Percentiles rank a stretch among this genome's conserved stretches.
These are phyloP conservation scores for Paguma larvata DNA, from an alignment of 2,797 vertebrate genomes.

Conservation along the genomic window DNA sequence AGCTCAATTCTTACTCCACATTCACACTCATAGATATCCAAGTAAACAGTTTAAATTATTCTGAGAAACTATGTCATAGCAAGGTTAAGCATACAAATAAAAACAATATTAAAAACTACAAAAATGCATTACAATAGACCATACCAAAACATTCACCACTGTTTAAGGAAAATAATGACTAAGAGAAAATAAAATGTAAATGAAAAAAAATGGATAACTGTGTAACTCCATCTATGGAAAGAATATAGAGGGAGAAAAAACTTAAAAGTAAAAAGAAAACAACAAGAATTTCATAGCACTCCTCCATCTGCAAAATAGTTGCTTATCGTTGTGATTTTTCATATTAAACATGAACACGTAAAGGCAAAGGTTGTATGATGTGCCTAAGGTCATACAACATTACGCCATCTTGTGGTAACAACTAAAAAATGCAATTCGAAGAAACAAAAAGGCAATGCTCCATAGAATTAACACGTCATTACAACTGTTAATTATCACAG, in stretches of 20 bases:
- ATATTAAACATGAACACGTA: neutral
- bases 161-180: constrained; percentile 23
- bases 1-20: neutral
- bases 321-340: neutral
- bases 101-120: constrained; percentile 21
- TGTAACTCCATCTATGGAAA: neutral
- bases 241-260: neutral
- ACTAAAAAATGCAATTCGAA: constrained; percentile 55
- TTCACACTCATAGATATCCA: neutral
- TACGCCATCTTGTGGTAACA: constrained; percentile 43
- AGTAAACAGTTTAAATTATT: constrained; percentile 29
- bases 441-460: neutral
- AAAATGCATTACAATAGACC: neutral
- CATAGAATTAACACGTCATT: neutral
- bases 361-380: neutral
- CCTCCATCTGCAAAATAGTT: neutral
- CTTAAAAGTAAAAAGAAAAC: neutral
- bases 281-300: neutral
- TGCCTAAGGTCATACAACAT: neutral
- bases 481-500: constrained; percentile 7
- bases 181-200: constrained; percentile 52
- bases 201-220: constrained; percentile 30
- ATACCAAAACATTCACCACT: neutral
- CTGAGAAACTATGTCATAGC: neutral
- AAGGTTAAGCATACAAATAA: neutral